Evolutionary conservation across 2,113 vertebrate species (phyloP), one percentile per base, ranked within the genome.

Genomic region (Ancistrus triradiatus): DNA sequence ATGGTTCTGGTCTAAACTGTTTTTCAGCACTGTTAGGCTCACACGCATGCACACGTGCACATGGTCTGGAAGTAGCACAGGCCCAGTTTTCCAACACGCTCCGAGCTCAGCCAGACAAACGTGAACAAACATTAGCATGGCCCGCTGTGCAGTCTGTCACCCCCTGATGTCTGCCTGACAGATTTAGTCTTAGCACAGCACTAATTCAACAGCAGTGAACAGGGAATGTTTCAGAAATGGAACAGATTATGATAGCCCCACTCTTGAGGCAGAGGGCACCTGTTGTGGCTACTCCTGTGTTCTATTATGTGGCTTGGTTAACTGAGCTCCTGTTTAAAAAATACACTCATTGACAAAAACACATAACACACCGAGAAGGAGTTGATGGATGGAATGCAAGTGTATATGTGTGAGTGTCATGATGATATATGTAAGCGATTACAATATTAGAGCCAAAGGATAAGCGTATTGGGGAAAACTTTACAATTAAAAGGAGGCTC

Each of bases 101-200:
- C 21, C 6, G 38, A 4, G 24, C 56, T 58, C n/a, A 58, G 35
- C 19, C 35, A 62, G 31, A 40, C 21, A 18, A 19, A 50, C 21
- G 33, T 21, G 60, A 63, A 35, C 61, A 63, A 43, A 53, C 49
- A 52, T 22, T 25, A 43, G 37, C 37, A 33, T 4, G 25, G 31
- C 61, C 24, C 49, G 18, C 48, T 53, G 61, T 53, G 61, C 49
- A 52, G 61, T 63, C 50, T 63, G 48, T 63, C 49, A 53, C 49
- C 61, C 48, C 48, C 49, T 27, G 48, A 52, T 33, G 37, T 28
- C 61, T 44, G 37, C 37, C 49, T 62, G 47, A 62, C 59, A 62
- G 33, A 62, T 50, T 62, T 51, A 62, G 47, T 13, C 14, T 44
- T 63, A 53, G 49, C 11, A 31, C 40, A 6, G 35, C 14, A n/a